Base-by-base conservation (phyloP, 1,140 invertebrate species). In the Augochlora pura region DNA sequence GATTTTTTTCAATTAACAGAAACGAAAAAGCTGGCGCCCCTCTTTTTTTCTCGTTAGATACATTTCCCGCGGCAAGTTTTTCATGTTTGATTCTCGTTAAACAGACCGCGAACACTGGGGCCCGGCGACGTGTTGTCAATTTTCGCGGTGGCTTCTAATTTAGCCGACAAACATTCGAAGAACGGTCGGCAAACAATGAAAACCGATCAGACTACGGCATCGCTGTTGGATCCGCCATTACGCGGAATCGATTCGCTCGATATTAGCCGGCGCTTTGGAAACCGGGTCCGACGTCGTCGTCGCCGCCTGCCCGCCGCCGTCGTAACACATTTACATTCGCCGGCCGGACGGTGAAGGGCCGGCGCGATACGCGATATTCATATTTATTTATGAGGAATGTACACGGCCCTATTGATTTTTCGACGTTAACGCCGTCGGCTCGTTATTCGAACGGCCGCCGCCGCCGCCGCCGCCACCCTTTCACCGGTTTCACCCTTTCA, bases 301-400 rank as follows among this genome's bases (percentile, higher is more conserved):
- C 25, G 21, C 27, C 46, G 25, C 27, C 23, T 64, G 52, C 66
- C 27, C 25, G 21, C 27, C 46, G 25, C 27, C 23, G 71, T 59
- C 66, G 70, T 83, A 80, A 83, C 75, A 69, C 69, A 80, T 82
- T 80, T 80, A 76, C 71, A 27, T 52, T 65, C 54, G 65, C 70
- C 75, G 46, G 49, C 18, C 18, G 27, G 52, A 59, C 25, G 1
- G 8, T 4, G 64, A 57, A 42, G 72, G 67, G 68, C 62, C 60
- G n/a, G n/a, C n/a, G 66, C 75, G 74, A 62, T 32, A 23, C 79
- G 81, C 77, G 68, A 86, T 83, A 87, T 89, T 89, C 82, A 86
- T 85, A 89, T 88, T 88, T 90, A 90, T 90, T 89, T 88, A 90
- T 89, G 85, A 63, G 85, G 84, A 86, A 82, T 78, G 82, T 60